phyloP scores from a whole-genome alignment of 2,113 vertebrate species.

The Aphelocoma coerulescens region DNA sequence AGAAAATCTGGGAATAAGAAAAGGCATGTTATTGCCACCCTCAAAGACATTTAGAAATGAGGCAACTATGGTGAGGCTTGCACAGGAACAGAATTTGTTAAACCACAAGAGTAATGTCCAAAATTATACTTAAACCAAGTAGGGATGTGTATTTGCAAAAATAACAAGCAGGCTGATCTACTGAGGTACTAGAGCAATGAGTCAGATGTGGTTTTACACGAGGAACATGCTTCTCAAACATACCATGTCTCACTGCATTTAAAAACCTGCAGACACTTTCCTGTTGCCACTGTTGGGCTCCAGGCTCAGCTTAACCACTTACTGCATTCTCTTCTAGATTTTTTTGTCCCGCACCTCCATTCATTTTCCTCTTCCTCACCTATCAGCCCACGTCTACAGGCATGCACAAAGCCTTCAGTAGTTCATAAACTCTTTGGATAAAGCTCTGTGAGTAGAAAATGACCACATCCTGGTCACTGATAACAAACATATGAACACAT shows the following conservation, averaged over 20 bases:
- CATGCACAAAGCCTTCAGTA: background rate
- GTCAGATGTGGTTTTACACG: background rate
- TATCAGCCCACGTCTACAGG: fast-evolving
- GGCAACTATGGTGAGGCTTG: background rate
- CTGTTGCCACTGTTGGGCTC: background rate
- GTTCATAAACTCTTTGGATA: background rate
- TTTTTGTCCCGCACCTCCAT: background rate
- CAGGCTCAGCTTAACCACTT: background rate
- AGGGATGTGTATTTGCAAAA: background rate
- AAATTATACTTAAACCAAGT: background rate
- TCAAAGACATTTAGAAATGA: background rate
- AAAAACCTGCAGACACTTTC: background rate
- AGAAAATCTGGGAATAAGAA: background rate
- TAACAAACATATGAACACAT: background rate
- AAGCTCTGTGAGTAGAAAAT: background rate
- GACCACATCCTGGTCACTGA: background rate
- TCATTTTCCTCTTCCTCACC: background rate
- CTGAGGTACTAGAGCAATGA: background rate
- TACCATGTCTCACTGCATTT: background rate
- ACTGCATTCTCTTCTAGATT: background rate
- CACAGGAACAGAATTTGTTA: background rate
- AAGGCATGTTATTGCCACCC: background rate
- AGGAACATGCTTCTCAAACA: background rate
- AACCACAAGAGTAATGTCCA: background rate
- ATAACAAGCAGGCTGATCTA: background rate